A percentile compares a stretch with the other conserved stretches of the same genome.
Conservation (phyloP, 2,797 vertebrate species). For the Allobates femoralis region DNA sequence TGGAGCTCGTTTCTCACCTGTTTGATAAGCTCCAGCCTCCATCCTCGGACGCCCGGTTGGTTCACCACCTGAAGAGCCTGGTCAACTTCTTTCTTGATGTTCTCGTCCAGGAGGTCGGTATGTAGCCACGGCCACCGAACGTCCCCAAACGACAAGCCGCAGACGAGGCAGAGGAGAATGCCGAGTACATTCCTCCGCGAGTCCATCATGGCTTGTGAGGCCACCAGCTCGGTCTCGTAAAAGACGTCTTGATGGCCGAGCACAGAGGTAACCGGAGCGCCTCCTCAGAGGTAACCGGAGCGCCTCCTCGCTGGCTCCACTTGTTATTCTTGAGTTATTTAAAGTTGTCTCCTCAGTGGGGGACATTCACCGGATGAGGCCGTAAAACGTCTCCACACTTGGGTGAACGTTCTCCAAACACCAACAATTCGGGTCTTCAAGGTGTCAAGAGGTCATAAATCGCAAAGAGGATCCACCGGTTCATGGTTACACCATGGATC, state of each 20-base stretch:
- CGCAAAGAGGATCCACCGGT: not conserved
- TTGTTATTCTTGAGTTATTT: conserved; percentile 49
- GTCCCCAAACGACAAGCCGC: not conserved
- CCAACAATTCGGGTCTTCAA: not conserved
- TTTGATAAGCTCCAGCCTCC: conserved; percentile 13
- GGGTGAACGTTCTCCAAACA: conserved; percentile 38
- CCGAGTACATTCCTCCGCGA: conserved; percentile 16
- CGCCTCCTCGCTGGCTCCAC: not conserved
- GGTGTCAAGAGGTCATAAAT: conserved; percentile 3
- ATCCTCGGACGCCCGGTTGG: conserved; percentile 31
- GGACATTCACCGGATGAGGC: not conserved
- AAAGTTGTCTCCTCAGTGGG: conserved; percentile 24
- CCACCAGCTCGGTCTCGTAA: not conserved
- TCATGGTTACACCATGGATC: not conserved
- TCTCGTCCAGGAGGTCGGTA: conserved; percentile 26
- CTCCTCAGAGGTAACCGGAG: conserved; percentile 38
- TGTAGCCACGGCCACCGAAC: conserved; percentile 6
- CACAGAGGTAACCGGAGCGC: not conserved
- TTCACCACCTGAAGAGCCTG: conserved; percentile 37
- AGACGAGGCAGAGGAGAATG: conserved; percentile 29
- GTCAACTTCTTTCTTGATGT: conserved; percentile 50
- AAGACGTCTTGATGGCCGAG: not conserved
- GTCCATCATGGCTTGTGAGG: conserved; percentile 2
- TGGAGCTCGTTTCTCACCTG: conserved; percentile 29
- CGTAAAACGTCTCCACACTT: conserved; percentile 7